Base-by-base conservation (phyloP, 2,113 vertebrate species). In the Sinocyclocheilus grahami region DNA sequence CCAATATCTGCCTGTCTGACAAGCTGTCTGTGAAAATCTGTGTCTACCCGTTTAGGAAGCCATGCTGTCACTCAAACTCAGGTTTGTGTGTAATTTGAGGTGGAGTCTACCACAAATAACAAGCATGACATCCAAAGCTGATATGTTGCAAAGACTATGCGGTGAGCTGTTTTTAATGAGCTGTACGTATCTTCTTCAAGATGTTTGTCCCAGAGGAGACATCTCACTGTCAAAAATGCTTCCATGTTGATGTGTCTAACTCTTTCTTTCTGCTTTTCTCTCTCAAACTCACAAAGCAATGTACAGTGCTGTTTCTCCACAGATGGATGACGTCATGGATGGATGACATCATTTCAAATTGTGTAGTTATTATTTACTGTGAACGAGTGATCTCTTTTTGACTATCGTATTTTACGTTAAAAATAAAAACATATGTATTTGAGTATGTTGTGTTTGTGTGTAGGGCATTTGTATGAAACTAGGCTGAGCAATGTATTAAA, bases 121-220 rank as follows among this genome's bases (percentile, higher is more conserved):
- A 86, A 63, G 46, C 67, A 78, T 76, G 79, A 46, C 78, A 76
- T 82, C 78, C 58, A 81, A 88, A 85, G 85, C 55, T 55, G 74
- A 74, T 79, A 86, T 83, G 63, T 79, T 83, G 42, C 27, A 37
- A n/a, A n/a, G 3, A 75, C 84, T 79, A 46, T 42, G 55, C 37
- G 42, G 75, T 69, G 80, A 60, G 84, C 74, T 83, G 51, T 75
- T 88, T 82, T 87, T 86, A 86, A 87, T 90, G 84, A 77, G 86
- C 60, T 84, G 80, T 82, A 53, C 16, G 24, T 27, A 83, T 80
- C 65, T 86, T 71, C 62, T 72, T 77, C 58, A 82, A 67, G 74
- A 83, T 55, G 77, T 79, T 55, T 71, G 27, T 86, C 84, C 87
- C 75, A 13, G 75, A 48, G 74, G 84, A 86, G 42, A 83, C 71